These are phyloP conservation scores for Syndactyla subalaris DNA, from an alignment of 2,797 vertebrate genomes.

Conservation along the genomic window DNA sequence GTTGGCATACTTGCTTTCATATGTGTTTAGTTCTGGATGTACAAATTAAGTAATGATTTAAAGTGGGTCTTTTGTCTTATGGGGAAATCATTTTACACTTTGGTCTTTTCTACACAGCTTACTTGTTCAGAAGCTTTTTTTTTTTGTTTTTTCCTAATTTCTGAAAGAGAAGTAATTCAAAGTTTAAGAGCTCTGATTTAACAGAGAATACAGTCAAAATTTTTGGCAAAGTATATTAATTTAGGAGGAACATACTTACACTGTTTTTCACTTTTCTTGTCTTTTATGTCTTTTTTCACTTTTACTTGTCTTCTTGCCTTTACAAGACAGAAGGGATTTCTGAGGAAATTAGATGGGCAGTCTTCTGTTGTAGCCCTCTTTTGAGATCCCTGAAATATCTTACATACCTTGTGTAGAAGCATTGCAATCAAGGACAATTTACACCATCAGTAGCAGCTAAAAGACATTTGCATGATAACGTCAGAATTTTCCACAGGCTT, in stretches of 20 bases:
- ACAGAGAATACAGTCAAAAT: neutral
- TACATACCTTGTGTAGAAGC: neutral
- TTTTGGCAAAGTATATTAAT: neutral
- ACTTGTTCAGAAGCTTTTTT: neutral
- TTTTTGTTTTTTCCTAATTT: neutral
- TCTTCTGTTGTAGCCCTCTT: neutral
- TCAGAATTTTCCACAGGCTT: neutral
- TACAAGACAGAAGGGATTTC: neutral
- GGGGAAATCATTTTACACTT: neutral
- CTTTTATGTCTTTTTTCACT: neutral
- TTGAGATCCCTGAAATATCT: neutral
- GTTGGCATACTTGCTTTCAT: neutral
- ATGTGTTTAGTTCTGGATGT: neutral
- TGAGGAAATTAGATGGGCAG: neutral
- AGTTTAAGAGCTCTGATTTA: neutral
- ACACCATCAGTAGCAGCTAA: neutral
- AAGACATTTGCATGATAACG: rapidly evolving
- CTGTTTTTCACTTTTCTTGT: neutral
- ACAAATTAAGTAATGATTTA: neutral
- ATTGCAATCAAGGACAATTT: neutral
- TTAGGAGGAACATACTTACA: neutral
- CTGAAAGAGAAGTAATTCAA: neutral
- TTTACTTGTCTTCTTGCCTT: neutral
- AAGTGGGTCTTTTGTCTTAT: rapidly evolving
- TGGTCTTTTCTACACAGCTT: neutral